These are phyloP conservation scores for Bimastos eiseni DNA, from an alignment of 2,888 invertebrate genomes.

Conservation along the genomic window DNA sequence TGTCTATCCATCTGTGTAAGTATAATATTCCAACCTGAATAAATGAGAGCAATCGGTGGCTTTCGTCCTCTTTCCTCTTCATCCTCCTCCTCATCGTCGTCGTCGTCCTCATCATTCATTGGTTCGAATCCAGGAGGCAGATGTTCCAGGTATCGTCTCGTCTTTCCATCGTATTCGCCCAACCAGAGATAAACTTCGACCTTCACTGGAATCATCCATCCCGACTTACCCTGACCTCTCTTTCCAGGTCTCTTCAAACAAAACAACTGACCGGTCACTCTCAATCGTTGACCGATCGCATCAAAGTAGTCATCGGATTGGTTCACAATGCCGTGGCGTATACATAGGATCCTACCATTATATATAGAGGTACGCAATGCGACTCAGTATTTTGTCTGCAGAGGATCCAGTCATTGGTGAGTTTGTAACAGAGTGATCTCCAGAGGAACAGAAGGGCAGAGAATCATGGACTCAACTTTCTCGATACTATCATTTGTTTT, in stretches of 20 bases:
- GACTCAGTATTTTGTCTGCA: too few species aligned
- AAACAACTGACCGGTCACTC: not conserved
- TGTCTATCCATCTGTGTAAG: too few species aligned
- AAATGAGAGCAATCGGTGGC: slow-evolving; percentile 23
- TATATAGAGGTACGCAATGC: too few species aligned
- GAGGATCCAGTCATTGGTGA: too few species aligned
- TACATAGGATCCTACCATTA: too few species aligned
- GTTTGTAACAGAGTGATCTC: too few species aligned
- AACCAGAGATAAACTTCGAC: slow-evolving; percentile 46
- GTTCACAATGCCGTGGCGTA: too few species aligned
- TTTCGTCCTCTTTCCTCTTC: not conserved
- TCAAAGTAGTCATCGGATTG: too few species aligned
- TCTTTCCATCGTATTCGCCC: slow-evolving; percentile 40
- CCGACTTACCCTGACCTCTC: slow-evolving; percentile 37
- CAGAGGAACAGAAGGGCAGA: too few species aligned
- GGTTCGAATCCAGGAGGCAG: slow-evolving; percentile 45
- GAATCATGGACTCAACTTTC: too few species aligned
- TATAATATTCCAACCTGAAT: not conserved
- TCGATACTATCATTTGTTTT: too few species aligned
- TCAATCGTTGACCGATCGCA: too few species aligned
- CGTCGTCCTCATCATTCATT: slow-evolving; percentile 22
- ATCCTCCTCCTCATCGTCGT: not conserved
- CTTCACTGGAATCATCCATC: slow-evolving; percentile 46
- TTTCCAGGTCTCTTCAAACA: slow-evolving; percentile 44
- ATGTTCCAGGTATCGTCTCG: slow-evolving; percentile 39